These are phyloP conservation scores for Portevinia maculata DNA, from an alignment of 2,888 invertebrate genomes.

Conservation along the genomic window DNA sequence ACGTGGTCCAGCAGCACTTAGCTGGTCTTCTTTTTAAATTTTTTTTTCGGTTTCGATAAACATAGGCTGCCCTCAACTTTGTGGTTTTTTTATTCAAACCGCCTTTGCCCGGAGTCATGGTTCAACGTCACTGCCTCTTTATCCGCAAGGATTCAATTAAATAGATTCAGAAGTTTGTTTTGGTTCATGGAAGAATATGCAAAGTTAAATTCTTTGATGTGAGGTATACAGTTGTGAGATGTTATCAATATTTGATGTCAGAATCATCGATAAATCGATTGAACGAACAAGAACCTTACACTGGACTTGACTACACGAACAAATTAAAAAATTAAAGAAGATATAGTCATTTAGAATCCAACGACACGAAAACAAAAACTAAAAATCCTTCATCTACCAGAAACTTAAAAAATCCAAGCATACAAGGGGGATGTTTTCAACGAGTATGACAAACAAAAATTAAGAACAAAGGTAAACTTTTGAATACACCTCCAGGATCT, in stretches of 20 bases:
- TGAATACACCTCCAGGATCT: background rate
- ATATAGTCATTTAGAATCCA: background rate
- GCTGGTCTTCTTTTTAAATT: slow-evolving; percentile 4
- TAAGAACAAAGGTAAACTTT: slow-evolving; percentile 2
- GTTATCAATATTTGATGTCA: slow-evolving; percentile 13
- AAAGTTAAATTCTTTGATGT: slow-evolving; percentile 22
- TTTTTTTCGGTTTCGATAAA: slow-evolving; percentile 6
- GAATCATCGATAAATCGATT: slow-evolving; percentile 31
- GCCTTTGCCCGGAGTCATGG: slow-evolving; percentile 13
- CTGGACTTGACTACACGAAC: slow-evolving; percentile 35
- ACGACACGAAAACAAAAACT: background rate
- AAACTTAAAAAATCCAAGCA: too few relatives aligned
- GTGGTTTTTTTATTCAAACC: background rate
- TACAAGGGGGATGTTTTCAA: slow-evolving; percentile 1
- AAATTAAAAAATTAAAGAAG: slow-evolving; percentile 36
- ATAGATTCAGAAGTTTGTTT: slow-evolving; percentile 2
- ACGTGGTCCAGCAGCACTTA: slow-evolving; percentile 1
- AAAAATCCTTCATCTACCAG: background rate
- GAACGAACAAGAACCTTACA: slow-evolving; percentile 41
- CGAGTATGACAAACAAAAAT: background rate
- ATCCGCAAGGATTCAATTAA: slow-evolving; percentile 2
- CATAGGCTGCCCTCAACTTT: slow-evolving; percentile 13
- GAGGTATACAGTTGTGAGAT: slow-evolving; percentile 11
- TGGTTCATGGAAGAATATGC: background rate
- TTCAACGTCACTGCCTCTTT: slow-evolving; percentile 18